These are phyloP conservation scores for Aproaerema taeniolella DNA, from an alignment of 2,888 invertebrate genomes.

Conservation along the genomic window DNA sequence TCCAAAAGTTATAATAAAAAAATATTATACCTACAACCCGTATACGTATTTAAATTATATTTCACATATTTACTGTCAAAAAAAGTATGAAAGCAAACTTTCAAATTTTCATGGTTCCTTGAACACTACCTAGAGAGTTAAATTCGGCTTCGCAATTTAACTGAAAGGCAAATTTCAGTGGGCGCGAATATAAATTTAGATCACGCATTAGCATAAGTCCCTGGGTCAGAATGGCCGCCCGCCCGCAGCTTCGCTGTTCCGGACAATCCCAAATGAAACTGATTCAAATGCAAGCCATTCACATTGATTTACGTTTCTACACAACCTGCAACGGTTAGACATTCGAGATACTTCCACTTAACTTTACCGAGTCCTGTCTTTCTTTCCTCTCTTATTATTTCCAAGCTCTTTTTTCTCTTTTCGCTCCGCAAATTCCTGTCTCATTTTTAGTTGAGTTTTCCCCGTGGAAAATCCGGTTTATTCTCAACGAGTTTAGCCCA, in stretches of 20 bases:
- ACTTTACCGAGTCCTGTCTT: no score
- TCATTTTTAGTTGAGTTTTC: no score
- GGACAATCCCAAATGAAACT: slow-evolving; percentile 10
- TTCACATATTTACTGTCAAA: no score
- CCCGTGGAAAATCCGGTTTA: no score
- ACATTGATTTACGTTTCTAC: neutral
- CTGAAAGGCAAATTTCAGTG: slow-evolving; percentile 18
- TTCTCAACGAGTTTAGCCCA: no score
- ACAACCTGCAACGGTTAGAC: neutral
- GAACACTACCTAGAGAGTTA: neutral
- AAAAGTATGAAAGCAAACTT: no score
- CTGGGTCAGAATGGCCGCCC: slow-evolving; percentile 4
- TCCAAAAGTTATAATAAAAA: no score
- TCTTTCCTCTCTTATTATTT: no score
- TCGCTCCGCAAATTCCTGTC: no score
- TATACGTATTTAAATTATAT: no score
- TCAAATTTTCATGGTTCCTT: neutral
- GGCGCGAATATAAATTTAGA: slow-evolving; percentile 34
- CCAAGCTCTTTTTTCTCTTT: no score
- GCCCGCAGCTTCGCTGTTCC: neutral
- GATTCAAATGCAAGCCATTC: slow-evolving; percentile 1
- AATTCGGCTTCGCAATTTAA: slow-evolving; percentile 3
- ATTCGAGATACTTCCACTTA: neutral
- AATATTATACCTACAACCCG: no score
- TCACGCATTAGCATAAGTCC: slow-evolving; percentile 38